phyloP scores from a whole-genome alignment of 2,113 vertebrate genomes.

The Anthoscopus minutus region DNA sequence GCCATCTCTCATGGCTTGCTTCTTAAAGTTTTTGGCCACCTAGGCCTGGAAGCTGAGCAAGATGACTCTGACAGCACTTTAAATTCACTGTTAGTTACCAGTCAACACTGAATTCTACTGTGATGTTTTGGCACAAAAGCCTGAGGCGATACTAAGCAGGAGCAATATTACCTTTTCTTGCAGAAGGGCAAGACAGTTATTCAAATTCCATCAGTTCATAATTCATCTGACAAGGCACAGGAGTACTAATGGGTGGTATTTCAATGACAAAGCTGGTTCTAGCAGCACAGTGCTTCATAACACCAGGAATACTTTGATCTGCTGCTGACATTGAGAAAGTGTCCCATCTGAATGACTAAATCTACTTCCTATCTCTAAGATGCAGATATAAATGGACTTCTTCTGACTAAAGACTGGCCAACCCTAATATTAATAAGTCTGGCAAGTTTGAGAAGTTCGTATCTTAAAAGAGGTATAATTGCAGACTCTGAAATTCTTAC shows the following conservation, averaged over 20 bases:
- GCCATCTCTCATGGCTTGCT: neutral
- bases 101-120: neutral
- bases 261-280: neutral
- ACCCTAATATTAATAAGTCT: neutral
- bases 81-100: neutral
- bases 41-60: neutral
- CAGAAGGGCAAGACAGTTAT: neutral
- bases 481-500: neutral
- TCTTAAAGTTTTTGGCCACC: neutral
- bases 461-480: neutral
- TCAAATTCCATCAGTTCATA: slow-evolving; percentile 21
- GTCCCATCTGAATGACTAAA: neutral
- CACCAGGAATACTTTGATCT: neutral
- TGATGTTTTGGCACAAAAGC: neutral
- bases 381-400: neutral
- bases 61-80: neutral
- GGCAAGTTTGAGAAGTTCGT: neutral
- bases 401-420: neutral
- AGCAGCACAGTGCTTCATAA: neutral
- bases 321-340: neutral
- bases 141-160: neutral
- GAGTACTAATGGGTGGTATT: neutral
- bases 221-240: neutral
- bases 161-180: neutral
- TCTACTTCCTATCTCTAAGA: neutral